Percentiles rank a stretch among this genome's conserved stretches.
These are phyloP conservation scores for Coronaproctus castanopsis DNA, from an alignment of 2,888 invertebrate genomes.

Conservation along the genomic window DNA sequence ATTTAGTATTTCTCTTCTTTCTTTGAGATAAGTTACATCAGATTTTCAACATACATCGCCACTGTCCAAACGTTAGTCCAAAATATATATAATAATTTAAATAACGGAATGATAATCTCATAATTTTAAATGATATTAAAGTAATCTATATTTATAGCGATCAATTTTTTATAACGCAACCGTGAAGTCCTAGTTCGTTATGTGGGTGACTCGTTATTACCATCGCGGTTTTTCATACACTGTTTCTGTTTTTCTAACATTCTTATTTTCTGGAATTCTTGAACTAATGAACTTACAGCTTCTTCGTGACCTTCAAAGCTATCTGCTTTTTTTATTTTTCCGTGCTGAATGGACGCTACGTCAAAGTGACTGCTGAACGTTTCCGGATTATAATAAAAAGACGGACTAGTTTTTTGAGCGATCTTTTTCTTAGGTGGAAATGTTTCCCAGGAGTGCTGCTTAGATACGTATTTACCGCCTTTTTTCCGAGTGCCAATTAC, in stretches of 20 bases:
- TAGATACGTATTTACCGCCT: slow-evolving; percentile 27
- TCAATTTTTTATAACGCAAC: too few species aligned
- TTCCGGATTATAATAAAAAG: slow-evolving; percentile 21
- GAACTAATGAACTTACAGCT: slow-evolving; percentile 42
- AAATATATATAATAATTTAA: too few species aligned
- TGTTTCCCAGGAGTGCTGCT: slow-evolving; percentile 41
- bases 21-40: too few species aligned
- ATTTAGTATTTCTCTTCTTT: too few species aligned
- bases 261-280: slow-evolving; percentile 42
- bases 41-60: too few species aligned
- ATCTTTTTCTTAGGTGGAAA: slow-evolving; percentile 33
- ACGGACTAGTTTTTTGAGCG: slow-evolving; percentile 16
- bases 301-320: slow-evolving; percentile 50
- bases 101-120: too few species aligned
- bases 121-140: too few species aligned
- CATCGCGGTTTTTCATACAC: neutral
- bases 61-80: too few species aligned
- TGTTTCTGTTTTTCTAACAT: slow-evolving; percentile 27
- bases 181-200: too few species aligned
- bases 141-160: too few species aligned
- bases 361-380: slow-evolving; percentile 24
- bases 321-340: slow-evolving; percentile 36
- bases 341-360: slow-evolving; percentile 16
- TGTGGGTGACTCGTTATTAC: neutral
- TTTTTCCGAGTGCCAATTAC: slow-evolving; percentile 24